phyloP scores from a whole-genome alignment of 1,140 invertebrate species.

The Cherax destructor region DNA sequence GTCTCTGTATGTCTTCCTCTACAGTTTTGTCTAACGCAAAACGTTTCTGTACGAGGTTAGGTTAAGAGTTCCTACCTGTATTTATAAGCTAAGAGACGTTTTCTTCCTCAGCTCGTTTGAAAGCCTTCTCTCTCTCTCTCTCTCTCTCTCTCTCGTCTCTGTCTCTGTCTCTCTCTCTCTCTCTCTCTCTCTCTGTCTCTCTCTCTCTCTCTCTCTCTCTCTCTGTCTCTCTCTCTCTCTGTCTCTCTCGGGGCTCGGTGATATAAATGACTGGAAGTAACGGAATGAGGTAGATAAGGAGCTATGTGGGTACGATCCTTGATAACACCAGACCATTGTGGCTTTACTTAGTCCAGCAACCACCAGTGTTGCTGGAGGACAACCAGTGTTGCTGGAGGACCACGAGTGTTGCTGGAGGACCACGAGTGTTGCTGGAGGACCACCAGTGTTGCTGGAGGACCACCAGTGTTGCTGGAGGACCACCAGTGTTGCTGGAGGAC shows the following conservation, averaged over 20 bases:
- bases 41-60: no score
- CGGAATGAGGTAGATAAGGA: neutral
- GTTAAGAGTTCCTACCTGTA: no score
- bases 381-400: neutral
- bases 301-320: neutral
- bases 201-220: neutral
- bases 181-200: neutral
- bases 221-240: neutral
- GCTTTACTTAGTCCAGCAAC: neutral
- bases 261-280: neutral
- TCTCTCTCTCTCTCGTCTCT: no score
- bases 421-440: neutral
- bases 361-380: neutral
- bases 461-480: neutral
- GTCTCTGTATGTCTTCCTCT: neutral
- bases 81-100: no score
- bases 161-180: no score
- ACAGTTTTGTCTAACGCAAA: no score
- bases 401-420: neutral
- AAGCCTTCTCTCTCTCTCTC: no score
- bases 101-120: no score
- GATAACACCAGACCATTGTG: neutral
- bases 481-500: no score
- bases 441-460: neutral
- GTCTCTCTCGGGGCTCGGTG: neutral